Conservation (phyloP, 1,140 invertebrate species). For the Whitmania pigra region DNA sequence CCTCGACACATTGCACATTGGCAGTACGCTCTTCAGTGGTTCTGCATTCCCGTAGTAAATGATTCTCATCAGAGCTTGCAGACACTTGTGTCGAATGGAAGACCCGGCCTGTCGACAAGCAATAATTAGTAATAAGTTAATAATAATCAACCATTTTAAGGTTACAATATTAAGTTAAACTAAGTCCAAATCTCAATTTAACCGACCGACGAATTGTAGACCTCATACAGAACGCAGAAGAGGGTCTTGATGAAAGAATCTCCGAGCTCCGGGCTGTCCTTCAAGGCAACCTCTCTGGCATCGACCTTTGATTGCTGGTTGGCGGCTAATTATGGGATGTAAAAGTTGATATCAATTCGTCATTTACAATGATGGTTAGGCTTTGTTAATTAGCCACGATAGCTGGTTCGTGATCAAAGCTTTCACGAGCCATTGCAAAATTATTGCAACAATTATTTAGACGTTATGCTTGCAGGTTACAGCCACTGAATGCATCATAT, state of each 20-base stretch:
- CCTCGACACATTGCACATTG: slow-evolving; percentile 77
- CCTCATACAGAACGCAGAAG: slow-evolving; percentile 79
- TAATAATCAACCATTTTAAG: too few relatives aligned
- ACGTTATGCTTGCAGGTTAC: too few relatives aligned
- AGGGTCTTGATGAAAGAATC: slow-evolving; percentile 70
- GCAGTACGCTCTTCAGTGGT: slow-evolving; percentile 64
- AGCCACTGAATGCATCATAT: too few relatives aligned
- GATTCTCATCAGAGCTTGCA: slow-evolving; percentile 85
- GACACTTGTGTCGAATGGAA: slow-evolving; percentile 87
- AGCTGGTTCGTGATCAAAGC: too few relatives aligned
- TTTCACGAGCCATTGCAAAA: too few relatives aligned
- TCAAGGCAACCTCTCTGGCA: slow-evolving; percentile 54
- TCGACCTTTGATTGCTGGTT: slow-evolving; percentile 40
- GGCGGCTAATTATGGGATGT: not conserved
- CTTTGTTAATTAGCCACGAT: too few relatives aligned
- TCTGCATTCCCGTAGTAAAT: slow-evolving; percentile 81
- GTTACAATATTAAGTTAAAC: too few relatives aligned
- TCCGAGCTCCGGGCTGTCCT: slow-evolving; percentile 57
- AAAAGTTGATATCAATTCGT: too few relatives aligned
- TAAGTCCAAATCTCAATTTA: not conserved
- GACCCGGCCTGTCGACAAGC: slow-evolving; percentile 58
- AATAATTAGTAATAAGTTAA: too few relatives aligned
- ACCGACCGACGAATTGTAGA: slow-evolving; percentile 75
- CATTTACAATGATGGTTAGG: too few relatives aligned
- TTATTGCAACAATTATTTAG: too few relatives aligned